phyloP scores from a whole-genome alignment of 2,113 vertebrate species.

The Crypturellus undulatus region DNA sequence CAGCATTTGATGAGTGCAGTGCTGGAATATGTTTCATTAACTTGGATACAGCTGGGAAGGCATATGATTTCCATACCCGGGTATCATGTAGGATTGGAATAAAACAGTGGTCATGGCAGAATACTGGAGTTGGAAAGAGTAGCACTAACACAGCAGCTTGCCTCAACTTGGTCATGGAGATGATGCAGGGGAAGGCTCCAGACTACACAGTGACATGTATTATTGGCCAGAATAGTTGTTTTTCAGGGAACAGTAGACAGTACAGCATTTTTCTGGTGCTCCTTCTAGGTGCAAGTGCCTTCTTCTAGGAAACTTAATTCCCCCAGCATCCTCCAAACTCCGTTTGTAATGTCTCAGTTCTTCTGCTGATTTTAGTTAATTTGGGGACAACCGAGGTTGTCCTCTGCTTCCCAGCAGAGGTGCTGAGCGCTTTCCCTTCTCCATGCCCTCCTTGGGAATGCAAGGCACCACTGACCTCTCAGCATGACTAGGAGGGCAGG shows the following conservation, averaged over 20 bases:
- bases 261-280: not conserved
- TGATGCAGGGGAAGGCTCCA: not conserved
- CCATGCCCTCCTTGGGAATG: not conserved
- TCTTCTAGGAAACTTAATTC: not conserved
- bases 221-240: not conserved
- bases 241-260: not conserved
- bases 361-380: conserved; percentile 35
- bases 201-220: rapidly evolving
- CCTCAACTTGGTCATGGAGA: not conserved
- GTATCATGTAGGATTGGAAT: not conserved
- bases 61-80: not conserved
- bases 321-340: not conserved
- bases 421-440: conserved; percentile 21
- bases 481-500: not conserved
- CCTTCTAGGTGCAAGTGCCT: not conserved
- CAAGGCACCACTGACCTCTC: not conserved
- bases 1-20: not conserved
- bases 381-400: not conserved
- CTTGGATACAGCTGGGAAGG: not conserved
- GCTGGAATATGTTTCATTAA: not conserved
- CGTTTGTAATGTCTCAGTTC: not conserved
- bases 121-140: not conserved
- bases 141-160: not conserved
- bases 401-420: not conserved
- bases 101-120: rapidly evolving